Percentiles rank a stretch among this genome's conserved stretches.
Evolutionary conservation across 2,888 invertebrate genomes (phyloP).

Genomic region (Bimastos eiseni): DNA sequence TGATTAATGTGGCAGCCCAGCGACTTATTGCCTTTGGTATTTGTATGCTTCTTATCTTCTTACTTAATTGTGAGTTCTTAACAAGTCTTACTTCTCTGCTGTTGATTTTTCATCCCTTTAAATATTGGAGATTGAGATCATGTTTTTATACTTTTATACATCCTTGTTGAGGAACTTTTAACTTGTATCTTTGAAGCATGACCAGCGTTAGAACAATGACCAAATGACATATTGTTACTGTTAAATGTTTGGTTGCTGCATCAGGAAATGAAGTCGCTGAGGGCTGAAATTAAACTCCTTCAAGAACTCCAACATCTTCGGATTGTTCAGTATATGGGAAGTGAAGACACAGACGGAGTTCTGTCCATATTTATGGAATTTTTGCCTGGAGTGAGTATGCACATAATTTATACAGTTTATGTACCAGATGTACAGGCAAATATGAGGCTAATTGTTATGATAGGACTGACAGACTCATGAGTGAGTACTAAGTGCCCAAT

Average conservation of each 20-base stretch:
- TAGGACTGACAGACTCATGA: background rate
- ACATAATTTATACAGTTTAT: background rate
- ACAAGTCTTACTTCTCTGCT: background rate
- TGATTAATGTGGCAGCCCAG: background rate
- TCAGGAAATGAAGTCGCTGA: conserved; percentile 61
- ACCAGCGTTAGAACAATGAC: background rate
- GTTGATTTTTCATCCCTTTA: background rate
- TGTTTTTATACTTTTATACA: too few species aligned
- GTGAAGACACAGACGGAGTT: conserved; percentile 52
- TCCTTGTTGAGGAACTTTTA: too few species aligned
- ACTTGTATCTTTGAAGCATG: too few species aligned
- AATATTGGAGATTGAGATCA: too few species aligned
- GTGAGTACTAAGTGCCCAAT: background rate
- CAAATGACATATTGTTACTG: background rate
- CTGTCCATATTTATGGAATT: conserved; percentile 65
- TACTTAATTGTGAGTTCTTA: background rate
- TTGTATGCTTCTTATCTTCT: background rate
- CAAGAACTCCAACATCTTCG: conserved; percentile 61
- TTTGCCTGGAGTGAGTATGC: conserved; percentile 63
- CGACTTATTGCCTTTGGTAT: background rate
- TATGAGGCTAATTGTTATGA: background rate
- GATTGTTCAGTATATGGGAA: conserved; percentile 64
- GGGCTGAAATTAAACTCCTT: conserved; percentile 62
- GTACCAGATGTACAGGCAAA: background rate
- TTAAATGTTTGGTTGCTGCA: conserved; percentile 26